Percentiles rank a stretch among this genome's conserved stretches.
Conservation (phyloP, 2,888 invertebrate genomes). For the Cephus spinipes region DNA sequence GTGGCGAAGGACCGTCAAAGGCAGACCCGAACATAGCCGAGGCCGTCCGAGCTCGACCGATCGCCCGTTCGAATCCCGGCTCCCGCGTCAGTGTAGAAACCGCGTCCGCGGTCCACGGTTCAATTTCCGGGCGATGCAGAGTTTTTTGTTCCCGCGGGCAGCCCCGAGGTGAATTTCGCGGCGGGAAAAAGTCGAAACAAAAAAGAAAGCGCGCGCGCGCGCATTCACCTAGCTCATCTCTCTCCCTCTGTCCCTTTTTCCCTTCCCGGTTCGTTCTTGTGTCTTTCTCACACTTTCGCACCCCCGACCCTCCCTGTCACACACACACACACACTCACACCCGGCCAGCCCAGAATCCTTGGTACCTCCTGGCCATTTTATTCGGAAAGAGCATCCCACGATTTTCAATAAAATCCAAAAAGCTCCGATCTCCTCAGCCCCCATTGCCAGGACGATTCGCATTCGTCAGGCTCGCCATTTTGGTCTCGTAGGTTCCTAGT, state of each 20-base stretch:
- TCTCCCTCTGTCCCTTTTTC: not conserved
- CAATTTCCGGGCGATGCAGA: slow-evolving; percentile 57
- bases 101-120: slow-evolving; percentile 67
- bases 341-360: not conserved
- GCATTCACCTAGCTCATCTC: not conserved
- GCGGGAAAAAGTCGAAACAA: slow-evolving; percentile 5
- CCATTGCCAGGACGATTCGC: not conserved
- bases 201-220: not conserved
- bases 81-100: slow-evolving; percentile 66
- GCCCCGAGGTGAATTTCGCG: slow-evolving; percentile 24
- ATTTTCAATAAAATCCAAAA: not conserved
- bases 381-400: too few relatives aligned
- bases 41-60: slow-evolving; percentile 57
- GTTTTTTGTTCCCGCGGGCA: slow-evolving; percentile 38
- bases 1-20: slow-evolving; percentile 47
- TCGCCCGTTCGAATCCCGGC: slow-evolving; percentile 62
- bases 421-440: not conserved
- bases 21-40: slow-evolving; percentile 49
- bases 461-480: not conserved
- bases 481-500: not conserved
- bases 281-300: not conserved
- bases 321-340: not conserved
- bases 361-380: not conserved
- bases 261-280: not conserved
- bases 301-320: not conserved